Evolutionary conservation across 2,113 vertebrate genomes (phyloP).

Genomic region (Gnathonemus longibarbis): DNA sequence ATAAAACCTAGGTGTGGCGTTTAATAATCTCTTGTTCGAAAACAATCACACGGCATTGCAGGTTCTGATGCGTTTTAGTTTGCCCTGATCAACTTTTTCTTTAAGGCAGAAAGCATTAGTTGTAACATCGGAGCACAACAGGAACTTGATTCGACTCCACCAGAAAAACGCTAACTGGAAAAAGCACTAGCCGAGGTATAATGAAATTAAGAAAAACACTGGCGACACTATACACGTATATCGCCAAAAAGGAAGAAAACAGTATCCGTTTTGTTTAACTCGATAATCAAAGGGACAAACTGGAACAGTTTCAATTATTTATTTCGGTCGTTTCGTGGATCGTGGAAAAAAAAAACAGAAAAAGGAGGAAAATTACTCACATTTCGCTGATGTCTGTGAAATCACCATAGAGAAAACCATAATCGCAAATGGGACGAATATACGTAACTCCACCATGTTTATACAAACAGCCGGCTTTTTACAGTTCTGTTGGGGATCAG

Average conservation of each 20-base stretch:
- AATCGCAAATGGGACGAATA: neutral
- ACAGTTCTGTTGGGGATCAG: neutral
- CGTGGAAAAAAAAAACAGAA: neutral
- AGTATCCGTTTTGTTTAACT: neutral
- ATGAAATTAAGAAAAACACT: neutral
- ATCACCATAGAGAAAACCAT: neutral
- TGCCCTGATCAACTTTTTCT: neutral
- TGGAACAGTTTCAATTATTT: neutral
- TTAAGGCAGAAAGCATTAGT: neutral
- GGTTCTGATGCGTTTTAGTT: neutral
- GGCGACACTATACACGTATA: neutral
- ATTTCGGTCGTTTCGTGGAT: neutral
- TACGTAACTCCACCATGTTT: neutral
- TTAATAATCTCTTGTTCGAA: neutral
- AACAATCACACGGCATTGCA: neutral
- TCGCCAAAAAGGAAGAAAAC: neutral
- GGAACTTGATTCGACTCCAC: neutral
- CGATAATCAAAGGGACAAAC: neutral
- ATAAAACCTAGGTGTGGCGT: neutral
- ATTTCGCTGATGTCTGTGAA: neutral
- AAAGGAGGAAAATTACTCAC: neutral
- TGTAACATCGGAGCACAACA: neutral
- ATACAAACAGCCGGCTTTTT: neutral
- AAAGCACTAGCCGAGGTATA: neutral
- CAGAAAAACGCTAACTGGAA: neutral